Percentiles rank a stretch among this genome's conserved stretches.
phyloP scores from a whole-genome alignment of 2,888 invertebrate species.

The Elgonia sp. region DNA sequence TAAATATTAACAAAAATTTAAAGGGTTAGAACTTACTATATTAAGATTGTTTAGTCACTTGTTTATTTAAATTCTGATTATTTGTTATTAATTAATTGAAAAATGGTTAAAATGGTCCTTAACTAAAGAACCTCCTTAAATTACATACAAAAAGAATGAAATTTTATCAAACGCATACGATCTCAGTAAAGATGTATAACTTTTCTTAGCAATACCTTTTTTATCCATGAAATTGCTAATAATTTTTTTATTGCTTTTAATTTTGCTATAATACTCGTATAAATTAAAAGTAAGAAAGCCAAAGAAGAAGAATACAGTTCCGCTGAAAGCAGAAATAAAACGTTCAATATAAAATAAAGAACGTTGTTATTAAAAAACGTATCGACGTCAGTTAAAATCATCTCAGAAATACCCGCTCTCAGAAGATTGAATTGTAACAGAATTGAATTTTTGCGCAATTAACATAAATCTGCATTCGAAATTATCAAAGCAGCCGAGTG shows the following conservation, averaged over 20 bases:
- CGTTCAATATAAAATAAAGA: background rate
- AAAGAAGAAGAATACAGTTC: background rate
- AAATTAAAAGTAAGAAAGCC: background rate
- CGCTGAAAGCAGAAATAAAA: background rate
- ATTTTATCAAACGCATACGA: background rate
- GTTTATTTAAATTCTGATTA: too few species aligned
- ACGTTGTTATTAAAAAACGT: background rate
- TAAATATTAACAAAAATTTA: too few species aligned
- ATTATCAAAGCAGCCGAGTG: conserved; percentile 5
- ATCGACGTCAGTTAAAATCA: background rate
- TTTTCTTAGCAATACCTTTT: background rate
- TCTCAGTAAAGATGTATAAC: background rate
- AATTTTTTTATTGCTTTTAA: conserved; percentile 11
- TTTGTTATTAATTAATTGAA: too few species aligned
- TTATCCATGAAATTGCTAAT: too few species aligned
- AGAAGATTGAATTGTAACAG: too few species aligned
- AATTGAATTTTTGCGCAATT: background rate
- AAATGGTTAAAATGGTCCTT: too few species aligned
- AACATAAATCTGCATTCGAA: conserved; percentile 19
- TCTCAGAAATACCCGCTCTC: background rate
- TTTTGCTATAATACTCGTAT: conserved; percentile 1
- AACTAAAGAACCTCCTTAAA: too few species aligned
- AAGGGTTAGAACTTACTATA: too few species aligned
- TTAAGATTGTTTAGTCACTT: too few species aligned
- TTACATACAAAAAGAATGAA: too few species aligned